Conservation (phyloP, 2,888 invertebrate species). For the Fissipunctia ypsillon region DNA sequence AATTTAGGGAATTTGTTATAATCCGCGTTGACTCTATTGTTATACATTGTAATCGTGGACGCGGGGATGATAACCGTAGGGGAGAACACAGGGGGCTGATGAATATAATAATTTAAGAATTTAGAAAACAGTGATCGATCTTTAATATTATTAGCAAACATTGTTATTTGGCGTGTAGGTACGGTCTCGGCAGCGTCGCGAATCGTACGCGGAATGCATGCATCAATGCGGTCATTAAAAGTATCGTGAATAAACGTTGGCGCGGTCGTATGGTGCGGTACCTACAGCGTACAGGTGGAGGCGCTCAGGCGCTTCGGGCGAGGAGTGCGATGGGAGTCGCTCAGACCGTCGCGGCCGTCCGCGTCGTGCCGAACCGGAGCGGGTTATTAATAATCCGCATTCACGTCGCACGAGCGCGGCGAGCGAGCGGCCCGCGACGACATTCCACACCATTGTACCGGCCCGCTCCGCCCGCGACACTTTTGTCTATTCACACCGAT, state of each 20-base stretch:
- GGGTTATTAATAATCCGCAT: constrained; percentile 90
- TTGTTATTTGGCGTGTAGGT: constrained; percentile 61
- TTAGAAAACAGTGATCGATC: constrained; percentile 77
- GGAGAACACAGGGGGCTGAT: constrained; percentile 75
- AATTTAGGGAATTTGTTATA: constrained; percentile 89
- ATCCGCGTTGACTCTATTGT: constrained; percentile 87
- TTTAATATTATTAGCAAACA: constrained; percentile 73
- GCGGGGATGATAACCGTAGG: constrained; percentile 78
- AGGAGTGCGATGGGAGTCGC: constrained; percentile 80
- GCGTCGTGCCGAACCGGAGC: constrained; percentile 80
- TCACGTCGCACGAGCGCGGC: constrained; percentile 87
- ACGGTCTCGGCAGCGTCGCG: constrained; percentile 40
- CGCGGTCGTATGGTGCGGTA: constrained; percentile 75
- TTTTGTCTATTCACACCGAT: constrained; percentile 90
- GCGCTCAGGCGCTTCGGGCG: constrained; percentile 84
- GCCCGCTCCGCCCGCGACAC: constrained; percentile 88
- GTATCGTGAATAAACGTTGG: constrained; percentile 81
- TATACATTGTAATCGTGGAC: constrained; percentile 80
- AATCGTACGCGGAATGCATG: constrained; percentile 65
- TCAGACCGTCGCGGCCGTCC: constrained; percentile 67
- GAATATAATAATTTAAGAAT: constrained; percentile 80
- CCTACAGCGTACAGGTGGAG: constrained; percentile 86
- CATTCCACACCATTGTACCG: constrained; percentile 89
- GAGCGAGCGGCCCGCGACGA: constrained; percentile 85
- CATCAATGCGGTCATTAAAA: constrained; percentile 79